Percentiles rank a stretch among this genome's conserved stretches.
Conservation (phyloP, 2,113 vertebrate genomes). For the Glaucomys volans region DNA sequence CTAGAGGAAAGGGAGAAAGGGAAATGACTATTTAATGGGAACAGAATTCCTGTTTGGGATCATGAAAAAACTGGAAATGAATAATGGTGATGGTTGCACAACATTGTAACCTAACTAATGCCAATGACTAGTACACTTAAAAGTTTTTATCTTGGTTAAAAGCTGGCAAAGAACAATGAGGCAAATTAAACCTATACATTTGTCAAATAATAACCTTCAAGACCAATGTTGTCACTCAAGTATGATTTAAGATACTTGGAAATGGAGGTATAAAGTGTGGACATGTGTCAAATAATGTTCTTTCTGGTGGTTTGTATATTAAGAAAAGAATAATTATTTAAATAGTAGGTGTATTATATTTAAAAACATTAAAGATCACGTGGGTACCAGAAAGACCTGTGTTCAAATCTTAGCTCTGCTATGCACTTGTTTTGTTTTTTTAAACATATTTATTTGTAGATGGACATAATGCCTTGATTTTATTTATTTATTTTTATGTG, state of each 20-base stretch:
- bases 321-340: not conserved
- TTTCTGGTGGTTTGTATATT: not conserved
- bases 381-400: not conserved
- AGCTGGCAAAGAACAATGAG: not conserved
- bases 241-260: not conserved
- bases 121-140: not conserved
- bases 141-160: not conserved
- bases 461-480: too few species aligned
- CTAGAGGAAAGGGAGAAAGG: not conserved
- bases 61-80: not conserved
- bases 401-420: not conserved
- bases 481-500: too few species aligned
- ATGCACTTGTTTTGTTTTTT: not conserved
- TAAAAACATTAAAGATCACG: not conserved
- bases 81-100: too few species aligned
- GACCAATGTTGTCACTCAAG: not conserved
- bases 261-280: rapidly evolving
- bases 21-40: not conserved
- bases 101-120: not conserved
- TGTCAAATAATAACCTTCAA: not conserved
- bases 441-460: too few species aligned
- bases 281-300: not conserved
- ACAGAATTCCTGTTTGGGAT: not conserved
- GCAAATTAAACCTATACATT: not conserved
- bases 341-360: not conserved